Evolutionary conservation across 2,888 invertebrate species (phyloP), one percentile per base, ranked within the genome.

Genomic region (Acleris cristana): DNA sequence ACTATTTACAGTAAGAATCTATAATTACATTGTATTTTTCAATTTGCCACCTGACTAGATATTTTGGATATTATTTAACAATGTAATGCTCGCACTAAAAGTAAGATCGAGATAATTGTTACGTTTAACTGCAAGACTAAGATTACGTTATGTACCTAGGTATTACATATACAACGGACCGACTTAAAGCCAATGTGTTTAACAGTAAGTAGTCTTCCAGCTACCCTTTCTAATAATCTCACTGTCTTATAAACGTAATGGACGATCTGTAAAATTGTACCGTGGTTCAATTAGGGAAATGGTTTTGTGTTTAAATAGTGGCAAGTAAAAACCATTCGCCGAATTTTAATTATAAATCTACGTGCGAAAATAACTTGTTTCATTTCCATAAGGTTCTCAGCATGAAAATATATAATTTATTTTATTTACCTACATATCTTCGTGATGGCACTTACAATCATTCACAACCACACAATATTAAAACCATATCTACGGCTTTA

Each of bases 391-490:
- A 6, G 16, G 14, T 8, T 48, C 16, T 18, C 16, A 48, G 6
- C 7, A 48, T 48, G 1, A n/a, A 48, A 14, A 14, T 8, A 18
- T 48, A 48, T 48, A n/a, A 18, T 2, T n/a, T 18, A 48, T 48
- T n/a, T 7, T 18, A 48, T 48, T 1, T 48, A 48, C 7, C 18
- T 34, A 48, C 7, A 23, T 34, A n/a, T 44, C 18, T 49, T 51
- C 44, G 18, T 40, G 30, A 44, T 59, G 56, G 69, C 77, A 78
- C 61, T 76, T 79, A 79, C 73, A 77, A 81, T 76, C 78, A 76
- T 80, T 88, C 88, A 88, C 88, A 88, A 88, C 88, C 88, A 81
- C 84, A 81, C 80, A 82, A 83, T 65, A 55, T 59, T 30, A 48
- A 49, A 40, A 30, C 60, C 60, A 16, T 19, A 45, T 51, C 65